phyloP scores from a whole-genome alignment of 2,888 invertebrate species.

The Stenoptilia bipunctidactyla region DNA sequence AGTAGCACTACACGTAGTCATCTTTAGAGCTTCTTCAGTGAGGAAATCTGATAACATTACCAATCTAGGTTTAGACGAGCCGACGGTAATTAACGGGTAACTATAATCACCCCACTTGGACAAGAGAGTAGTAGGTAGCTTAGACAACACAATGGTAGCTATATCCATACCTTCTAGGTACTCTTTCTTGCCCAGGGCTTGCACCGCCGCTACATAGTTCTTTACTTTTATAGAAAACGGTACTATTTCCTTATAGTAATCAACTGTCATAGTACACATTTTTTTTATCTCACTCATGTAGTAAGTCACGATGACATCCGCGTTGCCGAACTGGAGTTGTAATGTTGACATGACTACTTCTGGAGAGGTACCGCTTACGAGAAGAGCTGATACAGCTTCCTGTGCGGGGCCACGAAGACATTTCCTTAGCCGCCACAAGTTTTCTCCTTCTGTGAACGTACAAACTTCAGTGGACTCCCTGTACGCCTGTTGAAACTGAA shows the following conservation, averaged over 20 bases:
- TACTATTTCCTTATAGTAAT: constrained; percentile 5
- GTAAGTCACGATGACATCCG: constrained; percentile 14
- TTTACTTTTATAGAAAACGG: constrained; percentile 6
- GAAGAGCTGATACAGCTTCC: constrained; percentile 15
- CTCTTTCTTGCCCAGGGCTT: constrained; percentile 2
- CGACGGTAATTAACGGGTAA: constrained; percentile 1
- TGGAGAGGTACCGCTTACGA: constrained; percentile 14
- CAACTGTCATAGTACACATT: constrained; percentile 2
- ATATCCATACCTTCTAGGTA: constrained; percentile 3
- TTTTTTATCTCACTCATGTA: constrained; percentile 3
- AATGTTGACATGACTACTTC: constrained; percentile 14
- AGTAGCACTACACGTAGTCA: constrained; percentile 1
- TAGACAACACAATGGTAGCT: constrained; percentile 4
- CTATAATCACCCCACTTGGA: constrained; percentile 16
- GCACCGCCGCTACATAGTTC: constrained; percentile 7
- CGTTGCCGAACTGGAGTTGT: constrained; percentile 17
- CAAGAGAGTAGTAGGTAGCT: constrained; percentile 6
- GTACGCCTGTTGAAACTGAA: too few species aligned
- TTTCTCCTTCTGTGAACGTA: too few species aligned
- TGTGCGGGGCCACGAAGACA: constrained; percentile 18
- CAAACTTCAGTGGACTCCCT: too few species aligned
- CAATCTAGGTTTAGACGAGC: constrained; percentile 6
- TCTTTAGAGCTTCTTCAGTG: constrained; percentile 10
- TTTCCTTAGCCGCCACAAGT: too few species aligned
- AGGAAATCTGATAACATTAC: constrained; percentile 13